Evolutionary conservation across 1,140 invertebrate genomes (phyloP).

Genomic region (Telenomus remus): DNA sequence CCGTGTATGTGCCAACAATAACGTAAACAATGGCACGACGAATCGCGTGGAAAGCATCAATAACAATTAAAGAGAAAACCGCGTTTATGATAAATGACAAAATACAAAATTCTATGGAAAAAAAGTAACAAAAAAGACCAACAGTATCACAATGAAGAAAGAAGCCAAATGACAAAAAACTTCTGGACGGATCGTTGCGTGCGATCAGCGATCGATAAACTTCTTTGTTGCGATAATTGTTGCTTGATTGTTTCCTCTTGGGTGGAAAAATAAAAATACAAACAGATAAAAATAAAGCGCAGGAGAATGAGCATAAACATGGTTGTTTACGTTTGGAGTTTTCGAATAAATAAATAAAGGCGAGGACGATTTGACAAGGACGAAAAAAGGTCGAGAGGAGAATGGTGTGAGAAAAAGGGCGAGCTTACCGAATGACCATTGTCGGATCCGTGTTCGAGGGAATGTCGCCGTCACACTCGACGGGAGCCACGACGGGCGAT

Average conservation of each 20-base stretch:
- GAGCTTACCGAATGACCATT: constrained; percentile 74
- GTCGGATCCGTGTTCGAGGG: constrained; percentile 70
- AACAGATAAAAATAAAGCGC: too few species aligned
- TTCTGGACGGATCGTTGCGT: too few species aligned
- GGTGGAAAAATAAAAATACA: too few species aligned
- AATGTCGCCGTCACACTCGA: constrained; percentile 66
- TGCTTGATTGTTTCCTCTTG: too few species aligned
- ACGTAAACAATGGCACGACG: constrained; percentile 30
- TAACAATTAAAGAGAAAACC: not conserved
- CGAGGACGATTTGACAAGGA: not conserved
- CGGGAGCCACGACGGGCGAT: constrained; percentile 63
- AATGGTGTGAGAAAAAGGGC: not conserved
- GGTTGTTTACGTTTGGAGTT: too few species aligned
- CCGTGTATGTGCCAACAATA: constrained; percentile 2
- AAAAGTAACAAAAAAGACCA: not conserved
- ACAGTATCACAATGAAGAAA: too few species aligned
- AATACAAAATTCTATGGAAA: not conserved
- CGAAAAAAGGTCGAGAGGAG: not conserved
- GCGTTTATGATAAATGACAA: not conserved
- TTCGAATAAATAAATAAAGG: too few species aligned
- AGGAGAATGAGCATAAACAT: too few species aligned
- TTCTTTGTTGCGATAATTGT: too few species aligned
- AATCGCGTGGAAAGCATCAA: constrained; percentile 7
- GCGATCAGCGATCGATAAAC: too few species aligned
- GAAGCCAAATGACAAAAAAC: too few species aligned